phyloP scores from a whole-genome alignment of 2,888 invertebrate species.

The Arenicola marina region DNA sequence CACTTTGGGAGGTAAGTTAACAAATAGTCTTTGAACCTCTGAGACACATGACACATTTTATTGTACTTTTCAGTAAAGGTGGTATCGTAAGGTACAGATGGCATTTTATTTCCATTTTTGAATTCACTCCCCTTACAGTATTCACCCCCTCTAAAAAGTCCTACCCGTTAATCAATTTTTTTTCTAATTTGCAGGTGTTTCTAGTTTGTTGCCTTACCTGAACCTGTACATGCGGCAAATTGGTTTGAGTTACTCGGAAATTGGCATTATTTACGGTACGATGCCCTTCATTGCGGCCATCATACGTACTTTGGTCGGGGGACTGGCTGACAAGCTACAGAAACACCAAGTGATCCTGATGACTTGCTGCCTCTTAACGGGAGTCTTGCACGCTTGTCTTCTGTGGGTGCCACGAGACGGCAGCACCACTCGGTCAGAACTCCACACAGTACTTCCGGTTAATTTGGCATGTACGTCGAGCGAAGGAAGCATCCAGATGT shows the following conservation, averaged over 20 bases:
- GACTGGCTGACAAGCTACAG: slow-evolving; percentile 76
- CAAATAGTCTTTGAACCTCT: too few relatives aligned
- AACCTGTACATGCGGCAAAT: slow-evolving; percentile 76
- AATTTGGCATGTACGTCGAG: too few relatives aligned
- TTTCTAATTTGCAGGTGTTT: slow-evolving; percentile 70
- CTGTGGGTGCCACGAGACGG: slow-evolving; percentile 62
- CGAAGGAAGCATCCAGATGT: too few relatives aligned
- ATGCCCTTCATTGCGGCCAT: slow-evolving; percentile 79
- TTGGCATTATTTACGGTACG: slow-evolving; percentile 77
- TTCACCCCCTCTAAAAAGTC: too few relatives aligned
- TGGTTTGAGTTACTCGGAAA: slow-evolving; percentile 76
- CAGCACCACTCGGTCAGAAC: background rate
- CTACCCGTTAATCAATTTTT: too few relatives aligned
- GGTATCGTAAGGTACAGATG: background rate
- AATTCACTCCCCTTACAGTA: too few relatives aligned
- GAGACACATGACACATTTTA: too few relatives aligned
- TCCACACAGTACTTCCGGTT: too few relatives aligned
- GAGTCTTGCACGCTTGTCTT: slow-evolving; percentile 78
- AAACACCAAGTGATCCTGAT: slow-evolving; percentile 84
- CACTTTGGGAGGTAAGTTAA: background rate
- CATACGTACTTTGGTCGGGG: slow-evolving; percentile 78
- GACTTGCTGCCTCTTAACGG: slow-evolving; percentile 76
- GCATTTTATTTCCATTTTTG: too few relatives aligned
- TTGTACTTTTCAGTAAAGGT: background rate
- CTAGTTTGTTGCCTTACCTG: slow-evolving; percentile 81